Percentiles rank a stretch among this genome's conserved stretches.
These are phyloP conservation scores for Fabriciana adippe DNA, from an alignment of 2,888 invertebrate genomes.

Conservation along the genomic window DNA sequence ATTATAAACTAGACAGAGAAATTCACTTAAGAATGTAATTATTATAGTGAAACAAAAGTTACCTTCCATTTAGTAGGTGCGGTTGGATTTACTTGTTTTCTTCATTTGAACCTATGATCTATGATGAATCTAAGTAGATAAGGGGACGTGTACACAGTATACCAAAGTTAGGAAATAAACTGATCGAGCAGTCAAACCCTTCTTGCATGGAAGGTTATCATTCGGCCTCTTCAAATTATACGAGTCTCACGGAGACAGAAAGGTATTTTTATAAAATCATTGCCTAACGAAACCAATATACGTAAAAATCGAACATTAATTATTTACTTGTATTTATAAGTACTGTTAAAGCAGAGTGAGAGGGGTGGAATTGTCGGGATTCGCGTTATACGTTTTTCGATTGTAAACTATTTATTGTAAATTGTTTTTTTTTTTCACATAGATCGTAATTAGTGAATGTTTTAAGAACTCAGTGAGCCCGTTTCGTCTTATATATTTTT, in stretches of 20 bases:
- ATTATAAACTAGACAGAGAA: constrained; percentile 47
- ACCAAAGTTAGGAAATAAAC: constrained; percentile 81
- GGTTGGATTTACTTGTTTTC: constrained; percentile 48
- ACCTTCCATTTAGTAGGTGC: constrained; percentile 72
- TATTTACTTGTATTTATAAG: constrained; percentile 74
- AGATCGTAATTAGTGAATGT: constrained; percentile 74
- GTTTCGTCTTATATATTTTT: constrained; percentile 65
- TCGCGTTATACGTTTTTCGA: constrained; percentile 77
- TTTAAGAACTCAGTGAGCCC: constrained; percentile 72
- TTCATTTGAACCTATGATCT: constrained; percentile 59
- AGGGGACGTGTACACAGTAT: constrained; percentile 74
- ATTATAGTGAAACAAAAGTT: constrained; percentile 74
- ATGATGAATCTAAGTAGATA: constrained; percentile 54
- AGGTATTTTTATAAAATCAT: constrained; percentile 81
- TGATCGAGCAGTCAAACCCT: constrained; percentile 39
- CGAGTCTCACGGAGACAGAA: constrained; percentile 52
- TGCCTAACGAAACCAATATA: constrained; percentile 79
- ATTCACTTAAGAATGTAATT: constrained; percentile 57
- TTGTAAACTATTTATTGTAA: constrained; percentile 77
- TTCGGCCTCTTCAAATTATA: constrained; percentile 49
- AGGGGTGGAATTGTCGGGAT: constrained; percentile 66
- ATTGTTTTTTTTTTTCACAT: constrained; percentile 75
- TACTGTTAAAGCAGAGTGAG: constrained; percentile 61
- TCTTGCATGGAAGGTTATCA: constrained; percentile 33
- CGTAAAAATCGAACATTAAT: constrained; percentile 75